Conservation (phyloP, 2,113 vertebrate genomes). For the Cynoglossus semilaevis region DNA sequence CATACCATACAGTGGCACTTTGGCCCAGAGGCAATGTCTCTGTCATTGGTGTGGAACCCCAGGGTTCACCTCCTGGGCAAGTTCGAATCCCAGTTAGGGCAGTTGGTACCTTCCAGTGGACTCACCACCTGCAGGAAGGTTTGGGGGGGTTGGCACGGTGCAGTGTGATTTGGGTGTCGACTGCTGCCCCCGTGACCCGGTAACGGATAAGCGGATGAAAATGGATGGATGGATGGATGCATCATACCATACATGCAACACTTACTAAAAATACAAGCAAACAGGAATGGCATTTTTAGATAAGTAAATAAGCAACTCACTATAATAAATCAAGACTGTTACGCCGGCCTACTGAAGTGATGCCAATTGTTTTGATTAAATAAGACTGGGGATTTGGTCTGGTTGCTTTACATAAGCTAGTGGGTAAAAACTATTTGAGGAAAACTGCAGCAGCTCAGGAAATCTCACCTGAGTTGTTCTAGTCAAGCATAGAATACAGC, state of each 20-base stretch:
- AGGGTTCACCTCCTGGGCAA: no score
- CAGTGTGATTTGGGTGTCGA: no score
- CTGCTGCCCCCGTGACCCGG: no score
- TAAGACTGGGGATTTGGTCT: slow-evolving; percentile 1
- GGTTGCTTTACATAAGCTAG: slow-evolving; percentile 26
- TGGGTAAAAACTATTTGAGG: slow-evolving; percentile 29
- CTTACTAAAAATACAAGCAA: background rate
- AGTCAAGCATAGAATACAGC: background rate
- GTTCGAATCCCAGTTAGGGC: no score
- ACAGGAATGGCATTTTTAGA: background rate
- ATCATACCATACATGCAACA: slow-evolving; percentile 9
- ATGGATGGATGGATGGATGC: no score
- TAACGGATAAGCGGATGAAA: no score
- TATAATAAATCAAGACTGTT: slow-evolving; percentile 7
- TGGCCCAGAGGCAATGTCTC: no score
- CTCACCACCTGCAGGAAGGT: no score
- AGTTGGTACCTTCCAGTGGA: no score
- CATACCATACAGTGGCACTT: no score
- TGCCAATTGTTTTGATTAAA: slow-evolving; percentile 28
- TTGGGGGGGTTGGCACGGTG: no score
- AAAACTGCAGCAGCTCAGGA: slow-evolving; percentile 14
- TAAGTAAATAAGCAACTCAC: slow-evolving; percentile 1
- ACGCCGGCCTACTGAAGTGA: slow-evolving; percentile 7
- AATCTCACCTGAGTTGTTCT: slow-evolving; percentile 7
- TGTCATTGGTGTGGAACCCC: no score